Percentiles rank a stretch among this genome's conserved stretches.
phyloP scores from a whole-genome alignment of 1,140 invertebrate species.

The Cotesia typhae region DNA sequence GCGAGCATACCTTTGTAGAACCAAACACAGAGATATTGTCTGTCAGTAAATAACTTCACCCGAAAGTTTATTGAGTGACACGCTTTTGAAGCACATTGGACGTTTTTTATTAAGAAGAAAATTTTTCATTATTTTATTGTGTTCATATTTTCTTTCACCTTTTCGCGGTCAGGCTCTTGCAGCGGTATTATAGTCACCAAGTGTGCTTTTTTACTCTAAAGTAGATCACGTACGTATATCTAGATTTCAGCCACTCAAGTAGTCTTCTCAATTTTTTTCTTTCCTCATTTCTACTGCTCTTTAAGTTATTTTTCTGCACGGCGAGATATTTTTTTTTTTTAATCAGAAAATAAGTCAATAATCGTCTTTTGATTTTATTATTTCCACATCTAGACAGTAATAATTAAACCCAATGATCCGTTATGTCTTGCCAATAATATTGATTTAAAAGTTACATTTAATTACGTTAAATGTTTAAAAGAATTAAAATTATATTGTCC shows the following conservation, averaged over 20 bases:
- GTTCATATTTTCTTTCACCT: slow-evolving; percentile 18
- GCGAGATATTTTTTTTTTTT: neutral
- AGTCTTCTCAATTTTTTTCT: no score
- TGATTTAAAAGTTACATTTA: no score
- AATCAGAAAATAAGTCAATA: slow-evolving; percentile 27
- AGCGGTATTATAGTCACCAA: slow-evolving; percentile 42
- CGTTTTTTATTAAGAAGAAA: neutral
- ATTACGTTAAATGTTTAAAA: no score
- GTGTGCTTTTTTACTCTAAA: slow-evolving; percentile 30
- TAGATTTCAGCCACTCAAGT: slow-evolving; percentile 28
- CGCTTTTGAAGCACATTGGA: slow-evolving; percentile 40
- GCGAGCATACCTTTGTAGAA: neutral
- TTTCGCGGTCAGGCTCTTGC: neutral
- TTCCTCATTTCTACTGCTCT: slow-evolving; percentile 2
- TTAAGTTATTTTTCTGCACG: neutral
- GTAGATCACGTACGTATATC: slow-evolving; percentile 25
- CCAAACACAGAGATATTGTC: neutral
- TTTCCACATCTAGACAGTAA: neutral
- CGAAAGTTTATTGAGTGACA: slow-evolving; percentile 45
- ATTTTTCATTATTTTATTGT: no score
- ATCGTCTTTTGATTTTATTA: slow-evolving; percentile 19
- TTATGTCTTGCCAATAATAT: no score
- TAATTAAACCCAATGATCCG: neutral
- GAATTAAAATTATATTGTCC: no score
- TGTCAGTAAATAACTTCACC: neutral